Percentiles rank a stretch among this genome's conserved stretches.
Conservation (phyloP, 2,888 invertebrate species). For the Drosophila greeni region DNA sequence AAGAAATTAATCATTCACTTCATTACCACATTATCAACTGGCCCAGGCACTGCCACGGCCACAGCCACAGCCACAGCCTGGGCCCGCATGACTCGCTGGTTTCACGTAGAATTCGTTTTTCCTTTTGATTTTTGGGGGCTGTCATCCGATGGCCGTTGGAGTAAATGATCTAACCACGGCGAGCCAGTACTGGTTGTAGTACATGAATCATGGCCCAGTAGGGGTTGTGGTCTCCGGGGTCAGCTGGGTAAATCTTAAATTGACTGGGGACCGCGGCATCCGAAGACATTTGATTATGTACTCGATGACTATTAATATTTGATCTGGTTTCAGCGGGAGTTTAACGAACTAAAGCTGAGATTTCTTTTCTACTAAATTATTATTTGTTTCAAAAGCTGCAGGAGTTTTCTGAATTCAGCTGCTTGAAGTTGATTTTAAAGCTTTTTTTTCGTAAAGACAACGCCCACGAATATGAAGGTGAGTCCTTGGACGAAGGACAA, state of each 20-base stretch:
- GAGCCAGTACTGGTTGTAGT: not conserved
- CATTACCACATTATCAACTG: slow-evolving; percentile 56
- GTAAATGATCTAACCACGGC: slow-evolving; percentile 28
- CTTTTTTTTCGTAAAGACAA: slow-evolving; percentile 6
- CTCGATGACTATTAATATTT: slow-evolving; percentile 24
- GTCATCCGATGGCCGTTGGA: slow-evolving; percentile 27
- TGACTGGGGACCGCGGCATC: slow-evolving; percentile 27
- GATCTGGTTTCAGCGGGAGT: slow-evolving; percentile 3
- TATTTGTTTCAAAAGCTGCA: not conserved
- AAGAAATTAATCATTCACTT: slow-evolving; percentile 63
- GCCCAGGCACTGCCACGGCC: not conserved
- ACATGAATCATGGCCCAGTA: slow-evolving; percentile 25
- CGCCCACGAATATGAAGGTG: slow-evolving; percentile 18
- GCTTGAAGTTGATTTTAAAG: not conserved
- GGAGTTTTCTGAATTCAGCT: not conserved
- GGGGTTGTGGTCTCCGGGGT: slow-evolving; percentile 27
- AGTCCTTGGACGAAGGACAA: slow-evolving; percentile 58
- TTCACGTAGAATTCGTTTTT: slow-evolving; percentile 31
- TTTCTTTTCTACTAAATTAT: not conserved
- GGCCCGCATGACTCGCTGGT: slow-evolving; percentile 45
- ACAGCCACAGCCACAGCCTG: slow-evolving; percentile 6
- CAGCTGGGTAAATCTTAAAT: slow-evolving; percentile 22
- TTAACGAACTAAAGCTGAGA: not conserved
- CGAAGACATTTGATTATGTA: slow-evolving; percentile 23
- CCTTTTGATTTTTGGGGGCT: slow-evolving; percentile 30